Conservation (phyloP, 2,797 vertebrate species). For the Chelidonichthys spinosus region DNA sequence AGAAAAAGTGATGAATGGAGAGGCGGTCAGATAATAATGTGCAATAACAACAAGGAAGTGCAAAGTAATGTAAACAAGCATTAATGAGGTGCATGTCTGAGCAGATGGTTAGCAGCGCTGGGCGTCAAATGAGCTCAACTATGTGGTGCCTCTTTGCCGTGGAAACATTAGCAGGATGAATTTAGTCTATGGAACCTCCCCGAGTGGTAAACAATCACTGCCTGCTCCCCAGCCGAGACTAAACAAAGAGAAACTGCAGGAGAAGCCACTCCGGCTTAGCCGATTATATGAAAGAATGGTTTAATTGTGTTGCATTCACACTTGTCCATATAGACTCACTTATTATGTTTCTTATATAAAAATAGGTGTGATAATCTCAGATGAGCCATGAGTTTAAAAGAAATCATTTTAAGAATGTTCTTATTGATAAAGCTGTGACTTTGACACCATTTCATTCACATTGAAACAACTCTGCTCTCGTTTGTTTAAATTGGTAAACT, state of each 20-base stretch:
- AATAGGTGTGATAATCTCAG: neutral
- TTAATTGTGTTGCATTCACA: neutral
- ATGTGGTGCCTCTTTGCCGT: slow-evolving; percentile 15
- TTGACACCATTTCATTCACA: neutral
- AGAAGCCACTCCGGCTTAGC: neutral
- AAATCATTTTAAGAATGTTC: neutral
- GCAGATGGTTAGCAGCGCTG: slow-evolving; percentile 34
- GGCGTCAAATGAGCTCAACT: slow-evolving; percentile 27
- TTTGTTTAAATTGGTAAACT: too few species aligned
- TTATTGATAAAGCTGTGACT: neutral
- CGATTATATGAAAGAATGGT: slow-evolving; percentile 2
- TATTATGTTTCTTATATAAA: neutral
- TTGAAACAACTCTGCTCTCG: neutral
- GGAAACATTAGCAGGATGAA: slow-evolving; percentile 21
- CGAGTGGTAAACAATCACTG: slow-evolving; percentile 9
- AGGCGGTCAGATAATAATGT: neutral
- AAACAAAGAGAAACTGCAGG: slow-evolving; percentile 12
- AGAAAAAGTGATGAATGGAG: too few species aligned
- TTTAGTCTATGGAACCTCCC: slow-evolving; percentile 25
- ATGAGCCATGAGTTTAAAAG: neutral
- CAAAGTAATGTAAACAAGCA: slow-evolving; percentile 22
- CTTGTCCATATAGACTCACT: neutral
- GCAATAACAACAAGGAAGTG: neutral
- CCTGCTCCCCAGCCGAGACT: neutral
- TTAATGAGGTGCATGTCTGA: slow-evolving; percentile 3